Percentiles rank a stretch among this genome's conserved stretches.
Conservation (phyloP, 1,140 invertebrate species). For the Camponotus floridanus region DNA sequence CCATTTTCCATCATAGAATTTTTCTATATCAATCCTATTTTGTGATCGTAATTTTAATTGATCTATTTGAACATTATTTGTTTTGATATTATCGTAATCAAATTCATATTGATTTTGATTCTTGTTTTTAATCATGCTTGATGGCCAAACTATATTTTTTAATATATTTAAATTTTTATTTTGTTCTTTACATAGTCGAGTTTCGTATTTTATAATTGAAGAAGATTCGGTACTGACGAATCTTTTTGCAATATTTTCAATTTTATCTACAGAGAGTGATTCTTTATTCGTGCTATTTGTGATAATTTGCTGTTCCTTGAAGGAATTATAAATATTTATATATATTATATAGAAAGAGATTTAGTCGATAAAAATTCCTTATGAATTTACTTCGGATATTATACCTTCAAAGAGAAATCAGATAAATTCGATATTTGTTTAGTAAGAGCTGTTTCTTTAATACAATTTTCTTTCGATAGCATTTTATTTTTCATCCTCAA, state of each 20-base stretch:
- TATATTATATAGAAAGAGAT: not conserved
- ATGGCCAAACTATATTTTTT: conserved; percentile 11
- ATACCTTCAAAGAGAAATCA: conserved; percentile 53
- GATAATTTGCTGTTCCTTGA: conserved; percentile 48
- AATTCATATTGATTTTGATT: not conserved
- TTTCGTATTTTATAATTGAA: conserved; percentile 18
- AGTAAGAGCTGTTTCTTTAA: conserved; percentile 11
- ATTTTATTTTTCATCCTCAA: conserved; percentile 31
- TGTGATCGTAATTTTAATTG: conserved; percentile 7
- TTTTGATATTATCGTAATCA: conserved; percentile 19
- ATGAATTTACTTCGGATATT: not conserved
- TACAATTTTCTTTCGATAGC: conserved; percentile 1
- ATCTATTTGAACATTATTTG: not conserved
- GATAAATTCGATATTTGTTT: conserved; percentile 38
- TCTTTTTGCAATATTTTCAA: conserved; percentile 12
- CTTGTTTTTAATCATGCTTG: not conserved
- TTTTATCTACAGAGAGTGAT: conserved; percentile 5
- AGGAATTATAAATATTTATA: not conserved
- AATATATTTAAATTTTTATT: conserved; percentile 2
- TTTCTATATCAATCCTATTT: not conserved
- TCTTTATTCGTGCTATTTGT: conserved; percentile 4
- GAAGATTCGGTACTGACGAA: not conserved
- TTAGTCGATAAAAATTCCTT: not conserved
- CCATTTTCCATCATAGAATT: not conserved
- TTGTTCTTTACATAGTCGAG: not conserved